phyloP scores from a whole-genome alignment of 1,140 invertebrate genomes.

The Chironomus tepperi region DNA sequence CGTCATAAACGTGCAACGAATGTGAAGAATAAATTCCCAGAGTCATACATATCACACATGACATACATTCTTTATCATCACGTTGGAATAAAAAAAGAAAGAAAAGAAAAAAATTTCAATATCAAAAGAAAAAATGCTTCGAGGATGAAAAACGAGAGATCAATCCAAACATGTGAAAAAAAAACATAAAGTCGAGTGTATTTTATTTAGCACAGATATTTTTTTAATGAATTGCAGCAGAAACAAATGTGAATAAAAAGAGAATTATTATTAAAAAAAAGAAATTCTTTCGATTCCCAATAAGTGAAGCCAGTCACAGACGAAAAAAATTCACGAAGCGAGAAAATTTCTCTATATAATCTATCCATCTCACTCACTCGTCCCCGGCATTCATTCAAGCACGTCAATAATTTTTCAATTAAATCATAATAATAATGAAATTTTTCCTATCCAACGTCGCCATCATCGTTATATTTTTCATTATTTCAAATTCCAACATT shows the following conservation, averaged over 20 bases:
- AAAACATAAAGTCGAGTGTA: not conserved
- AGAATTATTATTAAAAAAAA: not conserved
- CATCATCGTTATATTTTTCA: not conserved
- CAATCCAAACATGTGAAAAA: not conserved
- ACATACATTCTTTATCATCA: too few relatives aligned
- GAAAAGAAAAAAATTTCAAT: not conserved
- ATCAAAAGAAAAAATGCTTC: not conserved
- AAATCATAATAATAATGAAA: slow-evolving; percentile 6
- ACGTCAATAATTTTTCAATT: slow-evolving; percentile 13
- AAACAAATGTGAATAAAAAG: slow-evolving; percentile 4
- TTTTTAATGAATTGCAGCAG: not conserved
- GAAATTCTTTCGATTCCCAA: not conserved
- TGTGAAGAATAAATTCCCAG: too few relatives aligned
- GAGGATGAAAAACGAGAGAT: not conserved
- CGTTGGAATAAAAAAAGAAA: too few relatives aligned
- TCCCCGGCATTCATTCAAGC: not conserved
- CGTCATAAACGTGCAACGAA: too few relatives aligned
- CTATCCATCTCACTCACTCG: too few relatives aligned
- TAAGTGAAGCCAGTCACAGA: not conserved
- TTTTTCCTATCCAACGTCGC: not conserved
- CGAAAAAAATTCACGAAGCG: not conserved
- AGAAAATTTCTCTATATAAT: too few relatives aligned
- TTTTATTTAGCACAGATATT: not conserved
- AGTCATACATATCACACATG: too few relatives aligned
- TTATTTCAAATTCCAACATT: not conserved